Conservation (phyloP, 53 echinoderm and acorn worm genomes). For the Echinometra lucunter region DNA sequence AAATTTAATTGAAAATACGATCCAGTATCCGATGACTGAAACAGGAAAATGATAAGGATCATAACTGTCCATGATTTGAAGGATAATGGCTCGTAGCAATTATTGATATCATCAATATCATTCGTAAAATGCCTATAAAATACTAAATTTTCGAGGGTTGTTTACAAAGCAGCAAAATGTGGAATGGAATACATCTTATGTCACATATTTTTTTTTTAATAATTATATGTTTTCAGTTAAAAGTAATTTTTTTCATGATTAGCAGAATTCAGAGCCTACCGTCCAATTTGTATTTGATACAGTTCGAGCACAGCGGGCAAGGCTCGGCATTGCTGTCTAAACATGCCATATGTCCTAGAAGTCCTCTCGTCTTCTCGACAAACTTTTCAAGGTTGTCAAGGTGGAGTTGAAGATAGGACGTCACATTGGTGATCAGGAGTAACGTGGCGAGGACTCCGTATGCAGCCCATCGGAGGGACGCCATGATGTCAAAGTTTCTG, state of each 20-base stretch:
- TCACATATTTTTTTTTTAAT: no score
- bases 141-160: no score
- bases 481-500: constrained; percentile 9
- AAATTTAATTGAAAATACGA: no score
- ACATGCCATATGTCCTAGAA: constrained; percentile 50
- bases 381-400: not conserved
- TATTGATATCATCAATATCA: no score
- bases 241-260: not conserved
- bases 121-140: no score
- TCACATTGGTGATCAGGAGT: constrained; percentile 17
- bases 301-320: not conserved
- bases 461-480: constrained; percentile 40
- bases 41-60: no score
- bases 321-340: not conserved
- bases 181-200: no score
- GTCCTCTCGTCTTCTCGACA: constrained; percentile 27
- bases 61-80: no score
- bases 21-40: no score
- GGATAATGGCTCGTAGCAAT: no score
- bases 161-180: no score
- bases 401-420: constrained; percentile 27
- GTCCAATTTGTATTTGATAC: not conserved
- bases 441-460: not conserved
- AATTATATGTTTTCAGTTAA: no score
- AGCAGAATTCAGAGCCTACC: not conserved